Evolutionary conservation across 1,140 invertebrate species (phyloP), one percentile per base, ranked within the genome.

Genomic region (Drosophila virilis): DNA sequence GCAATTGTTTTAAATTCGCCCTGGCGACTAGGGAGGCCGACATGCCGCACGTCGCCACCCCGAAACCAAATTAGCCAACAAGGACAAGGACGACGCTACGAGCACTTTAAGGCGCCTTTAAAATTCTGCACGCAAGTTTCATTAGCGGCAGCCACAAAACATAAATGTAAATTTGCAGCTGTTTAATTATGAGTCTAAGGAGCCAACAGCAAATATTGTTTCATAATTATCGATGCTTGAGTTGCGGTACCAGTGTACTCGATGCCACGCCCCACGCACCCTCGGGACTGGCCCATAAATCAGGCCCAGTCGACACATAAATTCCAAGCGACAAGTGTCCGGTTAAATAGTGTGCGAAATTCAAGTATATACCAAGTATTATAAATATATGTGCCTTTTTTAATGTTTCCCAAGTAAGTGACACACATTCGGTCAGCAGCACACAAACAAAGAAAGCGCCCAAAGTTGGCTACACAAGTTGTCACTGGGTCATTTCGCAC

Each of bases 401-500:
- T 40, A 46, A 33, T 42, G n/a, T 57, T 22, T 40, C 9, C 12
- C 9, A 10, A 28, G 45, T 17, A 54, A 55, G 50, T 38, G 51
- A 45, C 64, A 67, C 43, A 67, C 52, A 57, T 48, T 57, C 10
- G 35, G 32, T 40, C 40, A 55, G 37, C 32, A n/a, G 15, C 15
- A 32, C 35, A 17, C 60, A 57, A 52, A 58, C 45, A 50, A 50
- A 43, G 57, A 22, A 38, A 59, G 50, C 70, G 42, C 42, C 76
- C 73, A 70, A 81, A 81, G 64, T 81, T 81, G 79, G 78, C 78
- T 74, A 57, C 58, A 82, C 79, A 71, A 82, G 82, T 82, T 82
- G 79, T 82, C 79, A 82, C 70, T 82, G 70, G 79, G 79, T 78
- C 79, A 82, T 82, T 82, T 75, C 61, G 74, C 65, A 82, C 79